A percentile compares a stretch with the other conserved stretches of the same genome.
phyloP scores from a whole-genome alignment of 2,797 vertebrate genomes.

The Esox lucius region DNA sequence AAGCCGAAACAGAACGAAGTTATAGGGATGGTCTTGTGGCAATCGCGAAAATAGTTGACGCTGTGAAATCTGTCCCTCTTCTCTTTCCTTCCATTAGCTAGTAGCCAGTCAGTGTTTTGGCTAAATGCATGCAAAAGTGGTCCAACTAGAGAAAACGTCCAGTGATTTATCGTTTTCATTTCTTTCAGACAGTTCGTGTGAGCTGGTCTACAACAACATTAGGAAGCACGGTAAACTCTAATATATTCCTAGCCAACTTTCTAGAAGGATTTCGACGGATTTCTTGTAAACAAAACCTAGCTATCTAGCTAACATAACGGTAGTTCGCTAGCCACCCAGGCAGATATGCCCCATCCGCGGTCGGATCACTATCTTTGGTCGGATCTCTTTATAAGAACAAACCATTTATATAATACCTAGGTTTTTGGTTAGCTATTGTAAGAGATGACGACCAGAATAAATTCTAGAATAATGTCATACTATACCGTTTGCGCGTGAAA shows the following conservation, averaged over 20 bases:
- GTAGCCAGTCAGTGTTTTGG: not conserved
- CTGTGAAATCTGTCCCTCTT: not conserved
- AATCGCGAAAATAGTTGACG: not conserved
- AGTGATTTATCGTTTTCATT: not conserved
- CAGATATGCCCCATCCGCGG: too few species aligned
- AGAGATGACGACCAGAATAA: not conserved
- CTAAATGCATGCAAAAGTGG: not conserved
- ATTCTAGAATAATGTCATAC: not conserved
- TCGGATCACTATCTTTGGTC: not conserved
- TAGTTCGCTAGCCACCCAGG: not conserved
- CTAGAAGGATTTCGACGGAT: not conserved
- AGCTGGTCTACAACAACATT: slow-evolving; percentile 6
- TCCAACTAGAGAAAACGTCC: not conserved
- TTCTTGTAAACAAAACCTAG: not conserved
- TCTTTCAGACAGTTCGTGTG: not conserved
- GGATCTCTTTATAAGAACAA: not conserved
- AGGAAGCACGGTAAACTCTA: not conserved
- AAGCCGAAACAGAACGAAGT: too few species aligned
- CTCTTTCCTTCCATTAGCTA: not conserved
- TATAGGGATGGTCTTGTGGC: not conserved
- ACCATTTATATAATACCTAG: not conserved
- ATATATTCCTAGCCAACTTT: not conserved
- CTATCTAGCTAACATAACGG: not conserved
- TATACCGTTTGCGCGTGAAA: not conserved
- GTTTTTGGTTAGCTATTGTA: not conserved